Evolutionary conservation across 2,113 vertebrate species (phyloP).

Genomic region (Oreochromis aureus): DNA sequence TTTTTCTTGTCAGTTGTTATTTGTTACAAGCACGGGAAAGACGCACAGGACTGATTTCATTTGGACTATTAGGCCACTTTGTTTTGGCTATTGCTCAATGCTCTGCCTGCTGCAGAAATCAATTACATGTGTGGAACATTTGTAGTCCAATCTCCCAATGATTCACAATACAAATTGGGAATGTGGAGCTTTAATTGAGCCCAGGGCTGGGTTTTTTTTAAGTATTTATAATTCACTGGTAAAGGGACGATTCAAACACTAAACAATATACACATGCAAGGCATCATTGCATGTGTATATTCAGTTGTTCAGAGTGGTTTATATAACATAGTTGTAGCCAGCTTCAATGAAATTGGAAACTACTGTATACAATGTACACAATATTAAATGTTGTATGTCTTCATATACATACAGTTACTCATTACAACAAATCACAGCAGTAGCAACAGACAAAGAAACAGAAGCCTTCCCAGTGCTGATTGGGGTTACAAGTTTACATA

Average conservation of each 20-base stretch:
- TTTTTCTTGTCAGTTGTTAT: slow-evolving; percentile 13
- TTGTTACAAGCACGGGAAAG: neutral
- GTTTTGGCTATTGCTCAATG: neutral
- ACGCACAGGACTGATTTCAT: slow-evolving; percentile 14
- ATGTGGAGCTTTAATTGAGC: slow-evolving; percentile 12
- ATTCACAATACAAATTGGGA: slow-evolving; percentile 42
- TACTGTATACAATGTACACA: neutral
- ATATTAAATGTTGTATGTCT: neutral
- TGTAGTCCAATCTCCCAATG: slow-evolving; percentile 16
- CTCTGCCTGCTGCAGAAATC: slow-evolving; percentile 2
- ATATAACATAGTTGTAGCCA: neutral
- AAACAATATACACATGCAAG: neutral
- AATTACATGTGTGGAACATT: slow-evolving; percentile 44
- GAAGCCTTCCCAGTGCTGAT: neutral
- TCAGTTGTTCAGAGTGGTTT: neutral
- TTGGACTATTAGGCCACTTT: slow-evolving; percentile 3
- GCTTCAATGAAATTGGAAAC: neutral
- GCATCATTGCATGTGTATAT: neutral
- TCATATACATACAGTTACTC: neutral
- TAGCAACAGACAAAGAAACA: neutral
- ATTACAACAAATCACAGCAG: neutral
- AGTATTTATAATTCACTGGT: neutral
- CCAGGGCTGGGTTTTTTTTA: neutral
- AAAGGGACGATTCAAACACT: neutral
- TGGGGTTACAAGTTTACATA: neutral